These are phyloP conservation scores for Petrocephalus schoutedeni DNA, from an alignment of 2,797 vertebrate species.

Conservation along the genomic window DNA sequence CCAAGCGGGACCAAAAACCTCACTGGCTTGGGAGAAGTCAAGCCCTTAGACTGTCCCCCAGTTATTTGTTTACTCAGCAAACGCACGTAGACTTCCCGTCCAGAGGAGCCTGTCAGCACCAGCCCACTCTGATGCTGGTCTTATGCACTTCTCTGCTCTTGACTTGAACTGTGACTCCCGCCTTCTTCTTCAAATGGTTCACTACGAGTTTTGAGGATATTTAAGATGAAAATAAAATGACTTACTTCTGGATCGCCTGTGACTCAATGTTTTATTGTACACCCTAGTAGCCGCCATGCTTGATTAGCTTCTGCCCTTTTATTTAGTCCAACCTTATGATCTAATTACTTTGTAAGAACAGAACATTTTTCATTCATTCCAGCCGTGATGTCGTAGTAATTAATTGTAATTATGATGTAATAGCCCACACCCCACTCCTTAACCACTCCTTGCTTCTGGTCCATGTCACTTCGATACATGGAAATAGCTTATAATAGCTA, in stretches of 20 bases:
- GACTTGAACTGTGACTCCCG: background rate
- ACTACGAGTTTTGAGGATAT: background rate
- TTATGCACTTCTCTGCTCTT: background rate
- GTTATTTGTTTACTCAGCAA: background rate
- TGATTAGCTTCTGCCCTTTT: background rate
- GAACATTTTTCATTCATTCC: background rate
- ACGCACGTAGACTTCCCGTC: background rate
- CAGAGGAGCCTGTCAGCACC: background rate
- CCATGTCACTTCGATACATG: background rate
- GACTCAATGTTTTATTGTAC: background rate
- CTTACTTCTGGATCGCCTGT: background rate
- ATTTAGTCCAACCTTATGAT: background rate
- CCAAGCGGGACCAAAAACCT: conserved; percentile 52
- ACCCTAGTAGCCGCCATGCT: background rate
- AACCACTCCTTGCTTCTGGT: background rate
- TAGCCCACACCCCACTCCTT: background rate
- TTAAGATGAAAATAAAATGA: background rate
- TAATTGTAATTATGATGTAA: background rate
- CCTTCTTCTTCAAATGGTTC: background rate
- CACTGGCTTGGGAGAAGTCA: conserved; percentile 47
- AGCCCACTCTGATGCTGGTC: background rate
- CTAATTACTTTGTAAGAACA: background rate
- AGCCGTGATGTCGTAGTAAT: background rate
- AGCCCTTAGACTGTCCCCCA: conserved; percentile 33
- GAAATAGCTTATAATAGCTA: background rate